Base-by-base conservation (phyloP, 2,888 invertebrate genomes). In the Gari tellinella region DNA sequence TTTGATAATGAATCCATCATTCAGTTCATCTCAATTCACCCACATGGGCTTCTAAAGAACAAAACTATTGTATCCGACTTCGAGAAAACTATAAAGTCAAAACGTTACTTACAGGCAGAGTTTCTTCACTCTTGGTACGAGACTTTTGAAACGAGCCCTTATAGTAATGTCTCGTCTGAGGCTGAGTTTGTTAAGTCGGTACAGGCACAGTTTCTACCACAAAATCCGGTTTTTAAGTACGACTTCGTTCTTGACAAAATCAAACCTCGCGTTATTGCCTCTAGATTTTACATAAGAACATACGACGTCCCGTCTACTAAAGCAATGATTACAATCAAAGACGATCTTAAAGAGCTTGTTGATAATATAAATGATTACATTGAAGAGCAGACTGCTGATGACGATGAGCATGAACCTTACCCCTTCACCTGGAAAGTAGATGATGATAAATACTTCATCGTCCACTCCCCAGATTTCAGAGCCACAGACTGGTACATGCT, bases 251-350 rank as follows among this genome's bases (percentile, higher is more conserved):
- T 48, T 15, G 51, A 63, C 40, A 45, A 23, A 37, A 51, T 64
- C 25, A 31, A 40, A 19, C 51, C 53, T 3, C 14, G 43, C 12
- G 43, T 73, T 0, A 41, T 45, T n/a, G 63, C 60, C 0, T 73
- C 68, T 10, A 45, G 73, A 14, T 73, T 73, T 25, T 73, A 68
- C n/a, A 57, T 67, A 40, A 55, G 58, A 21, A 55, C 73, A 3
- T 48, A 53, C 14, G 26, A 60, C 37, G 25, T 60, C 5, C 38
- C 55, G 8, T 56, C 73, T 7, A 64, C 67, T 19, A 58, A 60
- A 40, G 55, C 45, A 23, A 63, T 63, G 63, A 68, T 73, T 17
- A 15, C 23, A 31, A 58, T 64, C 7, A 73, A 64, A 21, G 26
- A 55, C 45, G 41, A 55, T 8, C 49, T 72, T 15, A 14, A 60